phyloP scores from a whole-genome alignment of 2,113 vertebrate genomes.

The Malurus elegans region DNA sequence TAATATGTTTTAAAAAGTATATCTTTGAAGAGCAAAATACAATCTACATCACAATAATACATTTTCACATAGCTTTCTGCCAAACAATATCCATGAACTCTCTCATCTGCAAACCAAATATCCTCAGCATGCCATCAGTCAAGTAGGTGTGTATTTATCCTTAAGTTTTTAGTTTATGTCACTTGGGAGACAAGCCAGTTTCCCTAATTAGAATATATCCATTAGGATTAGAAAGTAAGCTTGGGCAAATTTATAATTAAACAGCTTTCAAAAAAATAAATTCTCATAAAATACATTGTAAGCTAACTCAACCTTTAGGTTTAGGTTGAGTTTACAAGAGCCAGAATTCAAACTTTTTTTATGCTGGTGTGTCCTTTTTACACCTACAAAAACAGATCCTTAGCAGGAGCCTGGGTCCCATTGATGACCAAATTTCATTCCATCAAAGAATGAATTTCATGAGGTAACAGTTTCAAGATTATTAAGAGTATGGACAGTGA shows the following conservation, averaged over 20 bases:
- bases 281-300: neutral
- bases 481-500: neutral
- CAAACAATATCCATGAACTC: neutral
- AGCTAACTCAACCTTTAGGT: neutral
- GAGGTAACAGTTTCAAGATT: neutral
- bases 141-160: constrained; percentile 45
- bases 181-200: constrained; percentile 13
- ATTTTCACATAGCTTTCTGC: neutral
- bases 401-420: neutral
- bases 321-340: neutral
- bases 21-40: neutral
- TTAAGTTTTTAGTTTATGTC: constrained; percentile 40
- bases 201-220: constrained; percentile 31
- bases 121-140: neutral
- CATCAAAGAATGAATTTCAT: neutral
- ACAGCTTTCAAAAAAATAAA: neutral
- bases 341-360: neutral
- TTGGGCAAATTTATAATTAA: constrained; percentile 18
- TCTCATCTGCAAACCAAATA: constrained; percentile 46
- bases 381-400: neutral
- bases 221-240: constrained; percentile 31
- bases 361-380: fast-evolving
- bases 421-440: neutral
- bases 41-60: neutral
- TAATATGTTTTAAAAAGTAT: neutral